Evolutionary conservation across 2,113 vertebrate species (phyloP), one percentile per base, ranked within the genome.

Genomic region (Ariopsis seemanni): DNA sequence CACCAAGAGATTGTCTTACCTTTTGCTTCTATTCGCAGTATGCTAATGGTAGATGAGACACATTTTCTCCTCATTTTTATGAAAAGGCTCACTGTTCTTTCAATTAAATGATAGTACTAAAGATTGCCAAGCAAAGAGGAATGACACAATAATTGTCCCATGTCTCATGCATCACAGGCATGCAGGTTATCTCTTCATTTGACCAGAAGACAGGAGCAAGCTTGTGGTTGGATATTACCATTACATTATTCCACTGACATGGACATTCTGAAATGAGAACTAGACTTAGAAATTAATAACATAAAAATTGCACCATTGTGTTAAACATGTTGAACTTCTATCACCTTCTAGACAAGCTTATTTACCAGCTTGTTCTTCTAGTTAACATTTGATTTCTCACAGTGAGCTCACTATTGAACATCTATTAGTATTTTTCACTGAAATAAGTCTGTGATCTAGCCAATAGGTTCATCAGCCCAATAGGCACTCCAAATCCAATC

Each of bases 41-140:
- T 86, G 91, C 91, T 92, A 91, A 58, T 88, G 85, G 87, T 91
- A 93, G 92, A 92, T 92, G 89, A 84, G 91, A 91, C 91, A 90
- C 89, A 84, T 92, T 85, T 91, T 90, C 90, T 91, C 85, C 90
- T 90, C 90, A 93, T 91, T 90, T 85, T 42, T 91, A 86, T 90
- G 82, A 90, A 91, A 92, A 83, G 86, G 89, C 90, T 91, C 90
- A 34, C 87, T 30, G 72, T 87, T 91, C 82, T 91, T 92, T 91
- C 93, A 95, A 94, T 95, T 95, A 95, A 95, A 94, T 92, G 92
- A 94, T 93, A 94, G 91, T 65, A 72, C 90, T 90, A 92, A 86
- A 92, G 88, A 92, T 90, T 82, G 82, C 89, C 84, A 50, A 89
- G 90, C 75, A 58, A 2, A 25, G 63, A 88, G 88, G 89, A 86